Base-by-base conservation (phyloP, 2,888 invertebrate species). In the Stegana nigrithorax region DNA sequence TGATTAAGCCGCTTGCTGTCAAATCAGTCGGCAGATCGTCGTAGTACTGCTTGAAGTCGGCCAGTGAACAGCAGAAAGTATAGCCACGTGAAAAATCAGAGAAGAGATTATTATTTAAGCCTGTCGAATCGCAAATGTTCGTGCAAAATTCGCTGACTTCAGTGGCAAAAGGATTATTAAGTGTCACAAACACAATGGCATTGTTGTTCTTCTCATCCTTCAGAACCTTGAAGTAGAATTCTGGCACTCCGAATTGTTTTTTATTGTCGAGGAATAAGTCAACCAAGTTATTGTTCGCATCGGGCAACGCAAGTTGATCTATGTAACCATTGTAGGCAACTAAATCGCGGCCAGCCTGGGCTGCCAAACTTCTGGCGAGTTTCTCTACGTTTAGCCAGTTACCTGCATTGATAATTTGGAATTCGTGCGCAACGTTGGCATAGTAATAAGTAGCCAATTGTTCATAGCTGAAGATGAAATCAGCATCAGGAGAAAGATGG, bases 401-500 rank as follows among this genome's bases (percentile, higher is more conserved):
- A 27, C 87, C 88, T 14, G 78, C 84, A 69, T 88, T 88, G 42
- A 88, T 83, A 7, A 71, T 71, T 73, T 87, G 87, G 87, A 87
- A 89, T 71, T 88, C 87, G 0, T 88, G 88, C 12, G 84, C 85
- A 1, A 81, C 83, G 69, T 89, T 89, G 27, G 87, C 77, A 75
- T 87, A 89, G 71, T 85, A 88, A 72, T 87, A 88, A 1, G 88
- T 88, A 1, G 86, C 80, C 60, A 83, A 83, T 70, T 88, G 87
- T 67, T 85, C 85, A 58, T 85, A 82, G 5, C 84, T 82, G 64
- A 86, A 84, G 44, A 87, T 73, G 73, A 88, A 88, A 79, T 89
- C 89, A 3, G 86, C 87, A 74, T 87, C 87, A 6, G 88, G 88
- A 3, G 88, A 80, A 53, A 88, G 76, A 72, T 89, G 89, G 3